Percentiles rank a stretch among this genome's conserved stretches.
phyloP scores from a whole-genome alignment of 2,797 vertebrate genomes.

The Nannoperca obscura region DNA sequence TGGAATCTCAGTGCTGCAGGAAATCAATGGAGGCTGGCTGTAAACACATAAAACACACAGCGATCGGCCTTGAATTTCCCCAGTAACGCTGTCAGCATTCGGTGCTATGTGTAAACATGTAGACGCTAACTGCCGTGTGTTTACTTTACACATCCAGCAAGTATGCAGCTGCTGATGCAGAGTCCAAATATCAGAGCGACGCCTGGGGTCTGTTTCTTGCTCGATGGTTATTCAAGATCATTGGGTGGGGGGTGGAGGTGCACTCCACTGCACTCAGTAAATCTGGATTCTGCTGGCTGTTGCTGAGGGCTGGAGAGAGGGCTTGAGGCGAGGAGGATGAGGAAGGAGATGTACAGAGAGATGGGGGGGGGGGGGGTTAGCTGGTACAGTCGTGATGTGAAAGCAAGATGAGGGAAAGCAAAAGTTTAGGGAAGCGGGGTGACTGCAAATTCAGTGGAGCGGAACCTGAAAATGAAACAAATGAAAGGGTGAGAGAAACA shows the following conservation, averaged over 20 bases:
- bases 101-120: slow-evolving; percentile 14
- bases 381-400: slow-evolving; percentile 3
- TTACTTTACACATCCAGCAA: slow-evolving; percentile 7
- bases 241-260: background rate
- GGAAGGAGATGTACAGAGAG: slow-evolving; percentile 17
- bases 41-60: slow-evolving; percentile 48
- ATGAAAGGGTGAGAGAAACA: slow-evolving; percentile 4
- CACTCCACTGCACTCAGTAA: slow-evolving; percentile 36
- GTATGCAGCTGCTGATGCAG: slow-evolving; percentile 22
- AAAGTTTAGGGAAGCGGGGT: background rate
- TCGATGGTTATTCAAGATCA: slow-evolving; percentile 38
- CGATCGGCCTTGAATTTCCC: slow-evolving; percentile 32
- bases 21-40: slow-evolving; percentile 51
- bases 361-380: background rate
- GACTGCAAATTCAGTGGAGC: slow-evolving; percentile 2
- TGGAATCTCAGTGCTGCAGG: slow-evolving; percentile 59
- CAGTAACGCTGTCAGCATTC: background rate
- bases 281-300: slow-evolving; percentile 25
- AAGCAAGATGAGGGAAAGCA: slow-evolving; percentile 23
- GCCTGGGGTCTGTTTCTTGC: background rate
- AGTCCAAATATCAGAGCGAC: slow-evolving; percentile 21
- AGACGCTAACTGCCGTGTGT: background rate
- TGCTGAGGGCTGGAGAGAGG: slow-evolving; percentile 21
- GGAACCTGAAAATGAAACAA: background rate
- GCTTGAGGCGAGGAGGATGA: slow-evolving; percentile 19